Evolutionary conservation across 2,797 vertebrate genomes (phyloP).

Genomic region (Acanthiza pusilla): DNA sequence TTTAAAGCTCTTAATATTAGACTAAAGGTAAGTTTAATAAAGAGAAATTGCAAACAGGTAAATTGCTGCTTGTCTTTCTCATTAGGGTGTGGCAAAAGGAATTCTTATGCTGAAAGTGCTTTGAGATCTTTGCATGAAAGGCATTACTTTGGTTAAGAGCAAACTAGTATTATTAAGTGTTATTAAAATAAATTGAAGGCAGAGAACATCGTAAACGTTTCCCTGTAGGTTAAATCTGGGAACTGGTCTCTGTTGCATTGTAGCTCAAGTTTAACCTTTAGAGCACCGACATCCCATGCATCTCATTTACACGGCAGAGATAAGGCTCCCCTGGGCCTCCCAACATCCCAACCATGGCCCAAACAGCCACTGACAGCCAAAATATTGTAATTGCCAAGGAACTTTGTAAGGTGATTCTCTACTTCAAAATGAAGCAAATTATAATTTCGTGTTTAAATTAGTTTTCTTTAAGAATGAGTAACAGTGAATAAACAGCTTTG

Average conservation of each 20-base stretch:
- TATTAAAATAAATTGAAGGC: slow-evolving; percentile 70
- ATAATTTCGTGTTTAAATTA: neutral
- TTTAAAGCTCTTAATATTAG: neutral
- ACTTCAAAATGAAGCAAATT: neutral
- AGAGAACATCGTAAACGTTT: slow-evolving; percentile 56
- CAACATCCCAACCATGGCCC: neutral
- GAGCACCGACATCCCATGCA: neutral
- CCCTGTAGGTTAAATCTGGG: slow-evolving; percentile 33
- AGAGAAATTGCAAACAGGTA: neutral
- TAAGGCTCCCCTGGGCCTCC: neutral
- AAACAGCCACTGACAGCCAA: neutral
- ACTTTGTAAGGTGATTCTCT: neutral
- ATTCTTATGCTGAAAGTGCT: slow-evolving; percentile 24
- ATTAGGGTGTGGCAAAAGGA: slow-evolving; percentile 38
- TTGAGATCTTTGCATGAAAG: slow-evolving; percentile 55
- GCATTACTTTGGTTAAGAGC: slow-evolving; percentile 20
- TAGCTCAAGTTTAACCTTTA: slow-evolving; percentile 49
- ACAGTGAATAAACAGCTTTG: rapidly evolving
- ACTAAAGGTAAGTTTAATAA: neutral
- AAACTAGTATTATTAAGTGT: slow-evolving; percentile 63
- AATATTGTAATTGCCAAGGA: neutral
- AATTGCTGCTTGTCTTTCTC: slow-evolving; percentile 40
- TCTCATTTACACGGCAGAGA: neutral
- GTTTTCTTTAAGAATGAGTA: neutral
- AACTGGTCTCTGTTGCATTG: neutral